Conservation (phyloP, 2,113 vertebrate genomes). For the Ictidomys tridecemlineatus region DNA sequence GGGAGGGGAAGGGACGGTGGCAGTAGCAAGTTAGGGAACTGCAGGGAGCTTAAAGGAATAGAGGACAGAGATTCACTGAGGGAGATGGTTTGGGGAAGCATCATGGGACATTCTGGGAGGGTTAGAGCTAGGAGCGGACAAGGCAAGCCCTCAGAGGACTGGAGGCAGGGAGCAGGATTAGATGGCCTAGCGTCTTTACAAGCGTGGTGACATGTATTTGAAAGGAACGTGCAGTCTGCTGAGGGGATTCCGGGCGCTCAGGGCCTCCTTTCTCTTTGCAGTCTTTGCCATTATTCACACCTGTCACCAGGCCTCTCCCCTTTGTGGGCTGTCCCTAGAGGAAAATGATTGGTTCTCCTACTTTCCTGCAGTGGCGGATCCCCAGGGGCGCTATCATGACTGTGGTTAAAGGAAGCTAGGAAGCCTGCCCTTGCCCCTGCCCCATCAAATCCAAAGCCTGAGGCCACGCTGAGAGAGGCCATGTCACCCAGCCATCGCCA, state of each 20-base stretch:
- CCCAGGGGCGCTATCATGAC: neutral
- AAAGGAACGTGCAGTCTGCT: neutral
- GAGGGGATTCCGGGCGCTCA: neutral
- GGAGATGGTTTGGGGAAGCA: neutral
- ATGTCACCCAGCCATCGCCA: neutral
- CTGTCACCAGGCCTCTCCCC: neutral
- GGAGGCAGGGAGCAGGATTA: neutral
- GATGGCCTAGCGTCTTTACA: neutral
- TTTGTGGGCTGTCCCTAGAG: neutral
- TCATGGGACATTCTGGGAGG: neutral
- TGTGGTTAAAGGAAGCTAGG: neutral
- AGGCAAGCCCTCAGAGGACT: neutral
- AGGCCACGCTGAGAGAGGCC: neutral
- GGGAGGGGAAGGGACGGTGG: neutral
- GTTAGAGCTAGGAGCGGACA: neutral
- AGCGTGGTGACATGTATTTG: neutral
- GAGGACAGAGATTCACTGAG: neutral
- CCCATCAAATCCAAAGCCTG: neutral
- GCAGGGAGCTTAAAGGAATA: neutral
- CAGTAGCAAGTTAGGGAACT: neutral
- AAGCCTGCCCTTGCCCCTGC: neutral
- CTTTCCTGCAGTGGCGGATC: neutral
- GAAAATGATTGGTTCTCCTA: neutral
- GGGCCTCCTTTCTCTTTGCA: neutral
- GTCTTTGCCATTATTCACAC: conserved; percentile 14